Base-by-base conservation (phyloP, 2,888 invertebrate species). In the Ornithoptera priamus region DNA sequence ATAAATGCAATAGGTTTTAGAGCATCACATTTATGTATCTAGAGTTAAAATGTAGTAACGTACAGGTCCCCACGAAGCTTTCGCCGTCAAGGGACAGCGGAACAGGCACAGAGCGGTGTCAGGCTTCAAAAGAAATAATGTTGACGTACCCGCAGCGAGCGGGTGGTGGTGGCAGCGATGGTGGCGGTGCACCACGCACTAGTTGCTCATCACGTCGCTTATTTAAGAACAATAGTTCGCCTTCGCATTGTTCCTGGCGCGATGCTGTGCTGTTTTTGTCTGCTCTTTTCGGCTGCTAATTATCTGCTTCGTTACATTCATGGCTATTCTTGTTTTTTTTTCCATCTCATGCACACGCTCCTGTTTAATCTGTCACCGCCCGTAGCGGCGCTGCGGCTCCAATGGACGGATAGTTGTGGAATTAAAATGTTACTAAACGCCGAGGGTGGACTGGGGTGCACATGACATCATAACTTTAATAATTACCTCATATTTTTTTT, bases 171-270 rank as follows among this genome's bases (percentile, higher is more conserved):
- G 39, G 8, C 10, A 8, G 39, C 6, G 8, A 1, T 53, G 53
- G 61, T 18, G 58, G 64, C 2, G n/a, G 18, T 39, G 65, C 65
- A 39, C 39, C 64, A 60, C 60, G 64, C 63, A 67, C 36, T 67
- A 58, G 60, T 36, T 42, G 62, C 68, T 70, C 66, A 67, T 70
- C 66, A 70, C 53, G 67, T 17, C 50, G n/a, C 57, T 46, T 18
- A 59, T 63, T 70, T 53, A 70, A 70, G 70, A 70, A 70, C 70
- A 70, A 70, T 70, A 63, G 70, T 66, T 67, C 59, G 65, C 53
- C 66, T 66, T 63, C 50, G 66, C 63, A 70, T 70, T 70, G 70
- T 70, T 67, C 63, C 57, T 30, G 46, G 50, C 36, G 62, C 67
- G 65, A 30, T 39, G 10, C 59, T 24, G 46, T 50, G 39, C 10